Percentiles rank a stretch among this genome's conserved stretches.
Conservation (phyloP, 2,888 invertebrate genomes). For the Polymixis flavicincta region DNA sequence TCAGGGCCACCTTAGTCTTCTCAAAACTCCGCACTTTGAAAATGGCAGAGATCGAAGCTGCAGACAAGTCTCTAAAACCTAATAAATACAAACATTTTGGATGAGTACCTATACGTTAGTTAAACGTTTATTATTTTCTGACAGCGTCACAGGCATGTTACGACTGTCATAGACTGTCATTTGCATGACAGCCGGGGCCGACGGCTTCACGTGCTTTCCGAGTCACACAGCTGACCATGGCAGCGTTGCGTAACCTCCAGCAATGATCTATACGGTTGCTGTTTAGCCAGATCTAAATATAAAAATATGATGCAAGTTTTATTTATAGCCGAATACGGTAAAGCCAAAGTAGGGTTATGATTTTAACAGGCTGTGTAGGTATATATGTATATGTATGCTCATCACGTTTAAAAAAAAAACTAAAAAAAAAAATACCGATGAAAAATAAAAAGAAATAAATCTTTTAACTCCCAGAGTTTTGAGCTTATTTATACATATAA, state of each 20-base stretch:
- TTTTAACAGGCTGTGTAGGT: neutral
- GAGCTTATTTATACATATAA: too few species aligned
- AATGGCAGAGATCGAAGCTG: neutral
- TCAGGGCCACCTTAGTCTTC: neutral
- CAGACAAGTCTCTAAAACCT: neutral
- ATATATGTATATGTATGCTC: neutral
- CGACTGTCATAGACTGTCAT: constrained; percentile 16
- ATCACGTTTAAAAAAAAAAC: too few species aligned
- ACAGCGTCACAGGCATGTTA: neutral
- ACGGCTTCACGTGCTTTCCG: constrained; percentile 16
- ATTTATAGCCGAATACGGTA: neutral
- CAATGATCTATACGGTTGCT: constrained; percentile 12
- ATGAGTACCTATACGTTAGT: neutral
- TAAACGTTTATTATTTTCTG: neutral
- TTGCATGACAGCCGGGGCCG: constrained; percentile 40
- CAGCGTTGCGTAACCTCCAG: constrained; percentile 19
- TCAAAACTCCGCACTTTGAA: neutral
- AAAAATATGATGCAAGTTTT: neutral
- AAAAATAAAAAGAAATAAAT: too few species aligned
- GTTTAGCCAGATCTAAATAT: constrained; percentile 11
- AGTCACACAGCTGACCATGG: constrained; percentile 28
- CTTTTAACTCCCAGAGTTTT: too few species aligned
- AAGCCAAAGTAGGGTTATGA: neutral
- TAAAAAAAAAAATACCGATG: too few species aligned
- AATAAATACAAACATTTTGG: neutral